phyloP scores from a whole-genome alignment of 2,797 vertebrate species.

The Poecilia picta region DNA sequence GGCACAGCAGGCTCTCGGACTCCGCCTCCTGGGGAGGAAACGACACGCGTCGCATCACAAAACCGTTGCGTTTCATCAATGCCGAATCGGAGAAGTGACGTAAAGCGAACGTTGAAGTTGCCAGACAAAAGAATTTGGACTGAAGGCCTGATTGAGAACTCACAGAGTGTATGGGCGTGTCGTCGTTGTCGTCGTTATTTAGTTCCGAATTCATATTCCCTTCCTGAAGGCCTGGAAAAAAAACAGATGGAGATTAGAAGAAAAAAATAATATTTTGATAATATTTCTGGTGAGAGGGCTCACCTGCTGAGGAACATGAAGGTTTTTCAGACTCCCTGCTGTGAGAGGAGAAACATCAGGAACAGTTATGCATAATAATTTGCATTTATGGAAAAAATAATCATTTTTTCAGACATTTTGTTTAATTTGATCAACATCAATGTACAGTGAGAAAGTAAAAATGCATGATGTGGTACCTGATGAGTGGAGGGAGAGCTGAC shows the following conservation, averaged over 20 bases:
- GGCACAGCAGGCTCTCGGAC: constrained; percentile 58
- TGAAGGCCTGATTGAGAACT: constrained; percentile 28
- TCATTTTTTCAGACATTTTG: not conserved
- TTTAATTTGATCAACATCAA: not conserved
- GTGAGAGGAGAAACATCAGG: constrained; percentile 14
- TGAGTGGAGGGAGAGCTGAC: not conserved
- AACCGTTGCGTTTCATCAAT: too few relatives aligned
- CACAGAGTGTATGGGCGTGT: constrained; percentile 36
- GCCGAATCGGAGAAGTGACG: not conserved
- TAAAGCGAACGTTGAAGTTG: not conserved
- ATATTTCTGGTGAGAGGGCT: not conserved
- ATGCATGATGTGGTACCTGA: constrained; percentile 20
- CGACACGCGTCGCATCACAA: not conserved
- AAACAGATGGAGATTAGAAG: not conserved
- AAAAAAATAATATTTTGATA: not conserved
- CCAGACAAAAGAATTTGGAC: not conserved
- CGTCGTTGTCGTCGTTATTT: constrained; percentile 29
- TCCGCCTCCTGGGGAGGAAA: constrained; percentile 54
- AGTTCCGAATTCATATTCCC: not conserved
- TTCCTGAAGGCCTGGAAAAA: constrained; percentile 13
- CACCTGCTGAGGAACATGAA: constrained; percentile 35
- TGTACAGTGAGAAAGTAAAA: not conserved
- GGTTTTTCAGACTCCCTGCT: constrained; percentile 17
- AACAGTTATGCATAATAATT: not conserved
- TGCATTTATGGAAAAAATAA: not conserved